A percentile compares a stretch with the other conserved stretches of the same genome.
phyloP scores from a whole-genome alignment of 2,888 invertebrate genomes.

The Dryococelus australis region DNA sequence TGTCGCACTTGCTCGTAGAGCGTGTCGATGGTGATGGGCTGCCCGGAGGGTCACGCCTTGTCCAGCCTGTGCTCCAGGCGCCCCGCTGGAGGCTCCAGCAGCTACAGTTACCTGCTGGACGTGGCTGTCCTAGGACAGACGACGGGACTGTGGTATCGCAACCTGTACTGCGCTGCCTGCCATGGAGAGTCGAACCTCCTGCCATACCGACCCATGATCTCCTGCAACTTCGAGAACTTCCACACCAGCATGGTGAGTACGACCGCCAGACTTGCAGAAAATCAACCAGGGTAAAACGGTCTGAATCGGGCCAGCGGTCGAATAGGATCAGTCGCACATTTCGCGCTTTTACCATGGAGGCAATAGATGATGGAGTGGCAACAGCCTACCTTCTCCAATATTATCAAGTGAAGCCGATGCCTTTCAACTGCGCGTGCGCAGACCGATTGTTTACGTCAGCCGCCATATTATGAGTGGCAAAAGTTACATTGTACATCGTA shows the following conservation, averaged over 20 bases:
- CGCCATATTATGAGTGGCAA: too few species aligned
- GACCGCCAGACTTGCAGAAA: too few species aligned
- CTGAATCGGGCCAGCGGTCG: too few species aligned
- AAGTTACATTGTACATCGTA: too few species aligned
- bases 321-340: too few species aligned
- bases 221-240: not conserved
- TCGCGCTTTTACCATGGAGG: too few species aligned
- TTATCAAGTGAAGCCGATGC: too few species aligned
- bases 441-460: too few species aligned
- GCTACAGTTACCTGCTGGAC: slow-evolving; percentile 47
- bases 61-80: not conserved
- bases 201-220: not conserved
- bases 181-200: slow-evolving; percentile 37
- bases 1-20: not conserved
- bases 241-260: not conserved
- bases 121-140: slow-evolving; percentile 49
- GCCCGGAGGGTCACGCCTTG: slow-evolving; percentile 31
- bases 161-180: slow-evolving; percentile 53
- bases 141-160: slow-evolving; percentile 50
- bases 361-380: too few species aligned
- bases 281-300: too few species aligned
- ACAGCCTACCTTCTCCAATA: too few species aligned
- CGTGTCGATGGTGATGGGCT: slow-evolving; percentile 35
- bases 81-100: slow-evolving; percentile 22
- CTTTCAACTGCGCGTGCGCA: too few species aligned